A percentile compares a stretch with the other conserved stretches of the same genome.
Conservation (phyloP, 2,888 invertebrate species). For the Dicyrtomina minuta region DNA sequence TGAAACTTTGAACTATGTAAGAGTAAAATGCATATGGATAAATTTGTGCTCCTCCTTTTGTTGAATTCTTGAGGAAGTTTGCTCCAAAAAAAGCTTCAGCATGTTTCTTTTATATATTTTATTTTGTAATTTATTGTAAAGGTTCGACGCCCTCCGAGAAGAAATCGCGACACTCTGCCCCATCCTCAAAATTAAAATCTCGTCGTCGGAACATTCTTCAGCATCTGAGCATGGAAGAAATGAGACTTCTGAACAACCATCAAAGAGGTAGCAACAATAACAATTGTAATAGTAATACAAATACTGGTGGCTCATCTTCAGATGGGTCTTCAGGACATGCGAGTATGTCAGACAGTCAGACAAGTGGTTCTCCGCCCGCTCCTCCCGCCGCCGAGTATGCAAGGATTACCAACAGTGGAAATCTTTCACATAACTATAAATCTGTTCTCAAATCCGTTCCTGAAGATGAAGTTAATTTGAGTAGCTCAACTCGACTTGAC, state of each 20-base stretch:
- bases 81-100: too few species aligned
- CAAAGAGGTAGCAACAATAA: conserved; percentile 55
- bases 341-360: conserved; percentile 88
- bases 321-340: conserved; percentile 90
- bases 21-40: too few species aligned
- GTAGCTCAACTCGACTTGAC: conserved; percentile 26
- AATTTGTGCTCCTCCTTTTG: too few species aligned
- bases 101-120: neutral
- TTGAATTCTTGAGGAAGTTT: neutral
- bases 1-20: conserved; percentile 15
- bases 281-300: conserved; percentile 43
- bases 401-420: conserved; percentile 58
- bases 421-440: conserved; percentile 61
- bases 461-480: conserved; percentile 60
- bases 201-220: conserved; percentile 58
- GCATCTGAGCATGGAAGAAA: conserved; percentile 65
- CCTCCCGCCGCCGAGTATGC: conserved; percentile 56
- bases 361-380: conserved; percentile 58
- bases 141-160: conserved; percentile 28
- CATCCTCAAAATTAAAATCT: conserved; percentile 56
- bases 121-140: conserved; percentile 19
- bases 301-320: conserved; percentile 70
- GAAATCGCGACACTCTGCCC: conserved; percentile 35
- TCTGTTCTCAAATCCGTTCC: conserved; percentile 62
- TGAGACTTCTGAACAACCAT: conserved; percentile 60